A percentile compares a stretch with the other conserved stretches of the same genome.
Evolutionary conservation across 2,888 invertebrate species (phyloP).

Genomic region (Catonia carolina): DNA sequence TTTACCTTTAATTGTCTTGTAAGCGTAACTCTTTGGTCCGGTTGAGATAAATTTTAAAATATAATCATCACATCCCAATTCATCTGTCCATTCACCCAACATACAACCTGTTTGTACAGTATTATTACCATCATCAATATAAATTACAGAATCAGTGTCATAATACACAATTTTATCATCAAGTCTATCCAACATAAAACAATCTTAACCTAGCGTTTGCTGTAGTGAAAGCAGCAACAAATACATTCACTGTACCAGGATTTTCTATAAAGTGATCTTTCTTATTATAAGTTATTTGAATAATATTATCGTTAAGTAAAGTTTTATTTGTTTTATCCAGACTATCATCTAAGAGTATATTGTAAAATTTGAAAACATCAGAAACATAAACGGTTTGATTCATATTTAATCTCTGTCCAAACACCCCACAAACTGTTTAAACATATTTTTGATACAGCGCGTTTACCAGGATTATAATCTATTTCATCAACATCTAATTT

Average conservation of each 20-base stretch:
- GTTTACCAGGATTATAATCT: constrained; percentile 30
- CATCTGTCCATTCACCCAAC: no score
- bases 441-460: constrained; percentile 32
- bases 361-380: constrained; percentile 5
- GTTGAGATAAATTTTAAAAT: constrained; percentile 23
- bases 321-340: constrained; percentile 2
- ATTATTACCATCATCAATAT: no score
- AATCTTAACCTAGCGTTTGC: constrained; percentile 15
- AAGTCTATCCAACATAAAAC: no score
- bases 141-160: no score
- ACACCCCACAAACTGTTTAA: constrained; percentile 34
- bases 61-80: constrained; percentile 8
- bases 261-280: constrained; percentile 2
- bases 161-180: no score
- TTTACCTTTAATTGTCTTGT: constrained; percentile 19
- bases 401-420: constrained; percentile 30
- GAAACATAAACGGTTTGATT: constrained; percentile 31
- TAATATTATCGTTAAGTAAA: constrained; percentile 1
- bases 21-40: constrained; percentile 22
- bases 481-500: constrained; percentile 30
- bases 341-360: constrained; percentile 24
- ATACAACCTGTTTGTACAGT: no score
- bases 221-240: constrained; percentile 17
- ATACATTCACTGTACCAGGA: constrained; percentile 10
- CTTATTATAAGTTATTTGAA: constrained; percentile 3